Conservation (phyloP, 2,888 invertebrate genomes). For the Acronicta psi region DNA sequence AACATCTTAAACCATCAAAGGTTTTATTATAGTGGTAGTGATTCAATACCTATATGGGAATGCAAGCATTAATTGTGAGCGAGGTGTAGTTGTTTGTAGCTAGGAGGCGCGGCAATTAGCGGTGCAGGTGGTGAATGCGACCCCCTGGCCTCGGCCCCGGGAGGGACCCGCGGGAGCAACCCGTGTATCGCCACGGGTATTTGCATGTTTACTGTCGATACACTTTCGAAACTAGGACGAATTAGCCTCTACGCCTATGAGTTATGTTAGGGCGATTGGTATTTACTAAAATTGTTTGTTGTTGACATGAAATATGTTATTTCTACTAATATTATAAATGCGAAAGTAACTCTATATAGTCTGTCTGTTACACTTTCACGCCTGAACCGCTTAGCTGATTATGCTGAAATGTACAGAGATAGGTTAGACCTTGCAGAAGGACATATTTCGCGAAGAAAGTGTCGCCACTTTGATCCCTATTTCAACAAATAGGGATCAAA, state of each 20-base stretch:
- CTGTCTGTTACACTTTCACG: no score
- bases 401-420: no score
- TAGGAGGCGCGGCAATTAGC: constrained; percentile 85
- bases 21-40: constrained; percentile 16
- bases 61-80: constrained; percentile 74
- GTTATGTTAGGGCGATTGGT: constrained; percentile 3
- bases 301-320: no score
- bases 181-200: constrained; percentile 65
- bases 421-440: no score
- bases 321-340: no score
- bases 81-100: constrained; percentile 79
- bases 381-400: no score
- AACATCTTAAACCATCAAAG: background rate
- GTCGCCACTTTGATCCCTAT: no score
- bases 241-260: constrained; percentile 32
- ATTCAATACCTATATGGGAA: constrained; percentile 51
- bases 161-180: constrained; percentile 50
- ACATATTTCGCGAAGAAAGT: no score
- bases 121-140: constrained; percentile 85
- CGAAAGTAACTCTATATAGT: no score
- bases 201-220: constrained; percentile 77
- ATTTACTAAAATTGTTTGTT: no score
- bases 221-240: constrained; percentile 70
- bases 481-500: no score
- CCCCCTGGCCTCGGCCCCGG: constrained; percentile 74